Percentiles rank a stretch among this genome's conserved stretches.
phyloP scores from a whole-genome alignment of 2,113 vertebrate genomes.

The Callocephalon fimbriatum region DNA sequence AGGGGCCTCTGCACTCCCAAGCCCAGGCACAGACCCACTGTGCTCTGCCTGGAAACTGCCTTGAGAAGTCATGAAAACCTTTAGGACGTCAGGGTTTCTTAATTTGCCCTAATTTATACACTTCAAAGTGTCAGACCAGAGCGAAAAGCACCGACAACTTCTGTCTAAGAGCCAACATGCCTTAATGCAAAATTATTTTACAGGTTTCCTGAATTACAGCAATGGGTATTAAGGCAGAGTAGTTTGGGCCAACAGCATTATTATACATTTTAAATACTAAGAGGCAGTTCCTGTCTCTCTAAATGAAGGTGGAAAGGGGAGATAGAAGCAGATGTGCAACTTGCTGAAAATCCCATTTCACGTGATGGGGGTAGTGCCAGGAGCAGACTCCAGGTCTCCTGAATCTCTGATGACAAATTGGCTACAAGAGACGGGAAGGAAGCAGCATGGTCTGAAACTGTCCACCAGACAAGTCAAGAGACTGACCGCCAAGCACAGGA shows the following conservation, averaged over 20 bases:
- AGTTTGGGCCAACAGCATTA: neutral
- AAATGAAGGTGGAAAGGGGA: neutral
- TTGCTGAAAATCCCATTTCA: neutral
- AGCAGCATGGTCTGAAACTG: conserved; percentile 15
- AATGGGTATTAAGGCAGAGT: neutral
- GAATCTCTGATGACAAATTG: conserved; percentile 25
- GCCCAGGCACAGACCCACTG: neutral
- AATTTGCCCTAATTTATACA: neutral
- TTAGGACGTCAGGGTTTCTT: neutral
- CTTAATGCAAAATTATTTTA: neutral
- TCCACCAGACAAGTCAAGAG: neutral
- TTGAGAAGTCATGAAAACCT: neutral
- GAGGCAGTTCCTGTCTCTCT: neutral
- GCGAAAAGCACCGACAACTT: neutral
- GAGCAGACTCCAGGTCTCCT: neutral
- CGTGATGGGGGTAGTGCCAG: neutral
- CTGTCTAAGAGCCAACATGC: neutral
- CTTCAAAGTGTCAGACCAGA: neutral
- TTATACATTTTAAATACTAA: neutral
- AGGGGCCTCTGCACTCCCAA: neutral
- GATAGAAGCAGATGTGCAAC: neutral
- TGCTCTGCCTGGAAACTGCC: neutral
- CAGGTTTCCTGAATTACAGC: neutral
- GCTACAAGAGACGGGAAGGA: conserved; percentile 31
- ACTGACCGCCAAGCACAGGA: conserved; percentile 37